Percentiles rank a stretch among this genome's conserved stretches.
These are phyloP conservation scores for Aquatica leii DNA, from an alignment of 2,888 invertebrate species.

Conservation along the genomic window DNA sequence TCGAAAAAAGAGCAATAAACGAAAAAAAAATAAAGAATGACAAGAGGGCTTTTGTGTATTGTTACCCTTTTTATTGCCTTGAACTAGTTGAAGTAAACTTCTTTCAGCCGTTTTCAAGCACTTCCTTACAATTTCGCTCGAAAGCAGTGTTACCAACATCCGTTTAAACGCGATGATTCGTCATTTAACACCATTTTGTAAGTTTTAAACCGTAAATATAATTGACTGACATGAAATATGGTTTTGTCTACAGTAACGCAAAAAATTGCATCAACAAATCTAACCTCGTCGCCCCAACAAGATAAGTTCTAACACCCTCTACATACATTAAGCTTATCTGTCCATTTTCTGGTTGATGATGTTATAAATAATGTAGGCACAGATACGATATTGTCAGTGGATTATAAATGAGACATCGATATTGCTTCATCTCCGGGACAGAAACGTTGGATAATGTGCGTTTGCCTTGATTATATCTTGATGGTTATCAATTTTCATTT, in stretches of 20 bases:
- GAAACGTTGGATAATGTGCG: slow-evolving; percentile 15
- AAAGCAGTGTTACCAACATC: slow-evolving; percentile 20
- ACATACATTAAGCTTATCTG: slow-evolving; percentile 30
- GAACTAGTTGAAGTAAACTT: slow-evolving; percentile 36
- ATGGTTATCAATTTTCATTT: neutral
- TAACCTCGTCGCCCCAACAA: slow-evolving; percentile 3
- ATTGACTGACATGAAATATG: too few species aligned
- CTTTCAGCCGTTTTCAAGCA: slow-evolving; percentile 28
- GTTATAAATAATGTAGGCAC: slow-evolving; percentile 38
- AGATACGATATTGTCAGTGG: slow-evolving; percentile 36
- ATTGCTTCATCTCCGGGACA: slow-evolving; percentile 32
- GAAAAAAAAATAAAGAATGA: slow-evolving; percentile 26
- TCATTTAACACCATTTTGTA: slow-evolving; percentile 17
- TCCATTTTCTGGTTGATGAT: slow-evolving; percentile 32
- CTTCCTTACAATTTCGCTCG: slow-evolving; percentile 25
- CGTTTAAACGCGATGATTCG: slow-evolving; percentile 17
- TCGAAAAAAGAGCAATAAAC: slow-evolving; percentile 20
- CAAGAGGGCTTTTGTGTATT: slow-evolving; percentile 31
- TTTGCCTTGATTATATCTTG: neutral
- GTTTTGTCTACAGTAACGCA: too few species aligned
- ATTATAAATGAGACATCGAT: slow-evolving; percentile 31
- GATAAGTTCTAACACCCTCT: slow-evolving; percentile 17
- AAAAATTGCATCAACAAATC: too few species aligned
- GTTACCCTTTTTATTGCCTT: slow-evolving; percentile 33
- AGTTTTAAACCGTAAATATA: neutral